Conservation (phyloP, 2,888 invertebrate genomes). For the Lasioglossum lativentre region DNA sequence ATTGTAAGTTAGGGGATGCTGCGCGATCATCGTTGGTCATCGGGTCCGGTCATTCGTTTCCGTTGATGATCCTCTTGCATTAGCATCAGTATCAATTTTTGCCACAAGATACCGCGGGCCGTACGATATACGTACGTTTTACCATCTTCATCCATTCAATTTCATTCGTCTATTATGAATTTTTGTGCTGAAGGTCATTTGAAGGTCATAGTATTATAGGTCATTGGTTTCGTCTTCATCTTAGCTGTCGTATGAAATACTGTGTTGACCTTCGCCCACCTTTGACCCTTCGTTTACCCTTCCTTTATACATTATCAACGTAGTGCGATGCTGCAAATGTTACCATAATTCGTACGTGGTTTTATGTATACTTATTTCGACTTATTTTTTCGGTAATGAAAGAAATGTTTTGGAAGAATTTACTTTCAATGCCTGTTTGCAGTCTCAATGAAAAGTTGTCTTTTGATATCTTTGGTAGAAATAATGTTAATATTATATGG, state of each 20-base stretch:
- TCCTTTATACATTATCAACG: too few relatives aligned
- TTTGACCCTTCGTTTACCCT: too few relatives aligned
- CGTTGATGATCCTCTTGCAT: constrained; percentile 35
- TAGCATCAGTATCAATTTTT: constrained; percentile 9
- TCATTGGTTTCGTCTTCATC: neutral
- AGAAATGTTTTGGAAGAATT: too few relatives aligned
- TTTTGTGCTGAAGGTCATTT: neutral
- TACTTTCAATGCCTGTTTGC: too few relatives aligned
- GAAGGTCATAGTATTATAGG: neutral
- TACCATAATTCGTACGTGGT: too few relatives aligned
- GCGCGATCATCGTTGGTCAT: constrained; percentile 45
- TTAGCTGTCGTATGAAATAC: neutral
- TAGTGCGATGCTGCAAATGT: too few relatives aligned
- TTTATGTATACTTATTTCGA: too few relatives aligned
- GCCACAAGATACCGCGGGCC: neutral
- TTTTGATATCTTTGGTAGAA: too few relatives aligned
- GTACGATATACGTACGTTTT: neutral
- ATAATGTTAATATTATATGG: neutral
- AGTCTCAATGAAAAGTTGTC: too few relatives aligned
- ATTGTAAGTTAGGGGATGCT: constrained; percentile 46
- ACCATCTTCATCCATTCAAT: neutral
- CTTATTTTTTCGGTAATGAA: too few relatives aligned
- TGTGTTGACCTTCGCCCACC: neutral
- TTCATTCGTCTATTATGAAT: neutral
- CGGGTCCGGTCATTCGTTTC: constrained; percentile 19